These are phyloP conservation scores for Bubo scandiacus DNA, from an alignment of 2,113 vertebrate genomes.

Conservation along the genomic window DNA sequence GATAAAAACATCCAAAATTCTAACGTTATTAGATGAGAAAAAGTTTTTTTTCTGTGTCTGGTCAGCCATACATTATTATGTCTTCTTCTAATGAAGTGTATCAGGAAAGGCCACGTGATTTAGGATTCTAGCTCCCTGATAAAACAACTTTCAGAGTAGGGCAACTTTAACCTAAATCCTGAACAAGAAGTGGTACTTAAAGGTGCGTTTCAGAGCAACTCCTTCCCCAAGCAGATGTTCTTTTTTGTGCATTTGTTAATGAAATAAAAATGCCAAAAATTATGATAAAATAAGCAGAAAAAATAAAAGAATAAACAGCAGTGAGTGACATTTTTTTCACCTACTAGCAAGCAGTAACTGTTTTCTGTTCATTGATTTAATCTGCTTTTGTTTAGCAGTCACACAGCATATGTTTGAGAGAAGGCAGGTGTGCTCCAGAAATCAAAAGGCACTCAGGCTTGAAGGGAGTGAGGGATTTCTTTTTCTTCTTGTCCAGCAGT, in stretches of 20 bases:
- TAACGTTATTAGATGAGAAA: neutral
- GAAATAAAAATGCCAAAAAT: neutral
- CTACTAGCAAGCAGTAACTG: neutral
- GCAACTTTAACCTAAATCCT: neutral
- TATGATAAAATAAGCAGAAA: neutral
- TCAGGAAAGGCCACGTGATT: neutral
- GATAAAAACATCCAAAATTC: neutral
- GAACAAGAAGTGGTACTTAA: neutral
- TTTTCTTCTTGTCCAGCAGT: neutral
- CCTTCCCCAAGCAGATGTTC: neutral
- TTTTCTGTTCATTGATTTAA: neutral
- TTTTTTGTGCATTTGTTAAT: neutral
- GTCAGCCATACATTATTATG: neutral
- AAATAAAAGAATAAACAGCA: neutral
- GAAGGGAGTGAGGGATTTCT: neutral
- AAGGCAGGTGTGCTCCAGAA: constrained; percentile 1
- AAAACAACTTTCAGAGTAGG: neutral
- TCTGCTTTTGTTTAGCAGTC: neutral
- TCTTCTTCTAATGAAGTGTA: neutral
- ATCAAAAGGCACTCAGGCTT: neutral
- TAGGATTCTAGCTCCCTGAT: neutral
- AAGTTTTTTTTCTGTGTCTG: neutral
- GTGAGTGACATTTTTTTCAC: fast-evolving
- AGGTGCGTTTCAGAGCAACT: neutral
- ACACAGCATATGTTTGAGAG: neutral